Evolutionary conservation across 2,797 vertebrate species (phyloP), one percentile per base, ranked within the genome.

Genomic region (Trichosurus vulpecula): DNA sequence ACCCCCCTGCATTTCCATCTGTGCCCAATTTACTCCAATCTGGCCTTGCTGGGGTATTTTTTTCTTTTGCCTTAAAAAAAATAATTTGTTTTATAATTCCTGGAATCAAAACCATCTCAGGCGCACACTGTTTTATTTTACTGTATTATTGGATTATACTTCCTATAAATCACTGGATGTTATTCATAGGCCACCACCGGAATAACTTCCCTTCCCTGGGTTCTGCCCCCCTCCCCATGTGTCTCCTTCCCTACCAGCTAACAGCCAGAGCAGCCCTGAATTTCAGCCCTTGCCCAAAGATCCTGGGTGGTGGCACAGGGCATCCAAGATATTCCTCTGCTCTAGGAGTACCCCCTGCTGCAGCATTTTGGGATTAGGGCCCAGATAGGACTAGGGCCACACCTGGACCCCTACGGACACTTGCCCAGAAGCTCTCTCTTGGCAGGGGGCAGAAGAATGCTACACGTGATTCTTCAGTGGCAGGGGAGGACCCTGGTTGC

Each of bases 81-180:
- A 87, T 87, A 87, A 99, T 99, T 99, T 99, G 99, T 99, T 99
- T 99, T 99, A 99, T 99, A 99, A 99, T 99, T 99, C 99, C 98
- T 99, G 98, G 99, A 99, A 99, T 99, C 99, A 99, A 99, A 99
- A 99, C 99, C 99, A 99, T 99, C 99, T 99, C 99, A 99, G 98
- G 98, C 98, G 97, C 99, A 98, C 99, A 98, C 97, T 98, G 99
- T 99, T 99, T 98, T 98, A 98, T 98, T 99, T 99, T 99, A 99
- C 99, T 99, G 99, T 99, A 99, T 99, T 99, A 99, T 99, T 99
- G 99, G 99, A 99, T 99, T 99, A 99, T 99, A 99, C 99, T 99
- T 99, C 98, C 99, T 99, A 99, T 99, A 99, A 99, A 99, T 99
- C 99, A 99, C 98, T 99, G 99, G 99, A 99, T 99, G 99, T 99